Evolutionary conservation across 2,888 invertebrate species (phyloP).

Genomic region (Bugulina stolonifera): DNA sequence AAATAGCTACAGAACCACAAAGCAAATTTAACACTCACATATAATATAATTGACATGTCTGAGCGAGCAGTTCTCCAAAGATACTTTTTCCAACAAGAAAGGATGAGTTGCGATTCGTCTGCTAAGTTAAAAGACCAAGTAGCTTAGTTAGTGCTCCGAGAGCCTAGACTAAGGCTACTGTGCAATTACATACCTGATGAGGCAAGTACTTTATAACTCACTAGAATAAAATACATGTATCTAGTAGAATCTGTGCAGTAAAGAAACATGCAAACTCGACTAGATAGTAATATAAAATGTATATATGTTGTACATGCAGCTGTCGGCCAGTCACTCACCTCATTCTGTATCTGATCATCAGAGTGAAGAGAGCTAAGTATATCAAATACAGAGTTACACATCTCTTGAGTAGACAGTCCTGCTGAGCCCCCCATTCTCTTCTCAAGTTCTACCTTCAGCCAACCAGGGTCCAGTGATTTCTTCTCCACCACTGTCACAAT

Average conservation of each 20-base stretch:
- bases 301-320: neutral
- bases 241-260: neutral
- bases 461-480: neutral
- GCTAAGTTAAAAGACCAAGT: no score
- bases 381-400: slow-evolving; percentile 46
- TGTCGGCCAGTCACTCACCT: slow-evolving; percentile 35
- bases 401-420: slow-evolving; percentile 30
- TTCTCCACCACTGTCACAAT: no score
- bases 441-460: neutral
- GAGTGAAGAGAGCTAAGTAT: slow-evolving; percentile 41
- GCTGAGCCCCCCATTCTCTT: neutral
- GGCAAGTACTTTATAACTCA: neutral
- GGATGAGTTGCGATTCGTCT: no score
- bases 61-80: no score
- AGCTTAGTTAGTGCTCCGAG: no score
- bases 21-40: no score
- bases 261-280: neutral
- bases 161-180: neutral
- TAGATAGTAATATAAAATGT: no score
- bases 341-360: slow-evolving; percentile 47
- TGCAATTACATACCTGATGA: neutral
- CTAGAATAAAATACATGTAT: neutral
- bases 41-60: no score
- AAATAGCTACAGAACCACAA: slow-evolving; percentile 65
- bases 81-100: no score